Evolutionary conservation across 1,140 invertebrate species (phyloP).

Genomic region (Drosophila ohnishii): DNA sequence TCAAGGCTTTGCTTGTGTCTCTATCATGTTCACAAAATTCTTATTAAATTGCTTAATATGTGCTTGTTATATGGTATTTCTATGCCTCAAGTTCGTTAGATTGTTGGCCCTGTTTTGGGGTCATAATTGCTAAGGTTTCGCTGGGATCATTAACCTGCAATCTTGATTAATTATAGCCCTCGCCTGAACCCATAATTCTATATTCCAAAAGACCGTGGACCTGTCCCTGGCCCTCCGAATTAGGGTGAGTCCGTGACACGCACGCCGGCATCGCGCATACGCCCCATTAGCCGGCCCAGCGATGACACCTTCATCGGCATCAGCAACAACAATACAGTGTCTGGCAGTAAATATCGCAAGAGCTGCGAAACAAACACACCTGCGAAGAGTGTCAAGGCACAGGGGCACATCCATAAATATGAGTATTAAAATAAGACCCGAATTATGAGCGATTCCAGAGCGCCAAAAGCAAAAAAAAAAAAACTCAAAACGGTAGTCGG

Average conservation of each 20-base stretch:
- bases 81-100: background rate
- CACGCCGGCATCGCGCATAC: constrained; percentile 60
- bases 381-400: constrained; percentile 71
- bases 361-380: constrained; percentile 31
- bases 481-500: constrained; percentile 39
- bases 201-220: constrained; percentile 13
- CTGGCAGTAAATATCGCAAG: constrained; percentile 54
- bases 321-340: constrained; percentile 23
- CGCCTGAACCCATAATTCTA: constrained; percentile 19
- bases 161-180: constrained; percentile 18
- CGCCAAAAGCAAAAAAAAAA: constrained; percentile 4
- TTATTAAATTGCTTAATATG: constrained; percentile 17
- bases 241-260: constrained; percentile 54
- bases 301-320: constrained; percentile 42
- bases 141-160: constrained; percentile 33
- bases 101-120: constrained; percentile 25
- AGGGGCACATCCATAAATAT: constrained; percentile 36
- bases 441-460: constrained; percentile 36
- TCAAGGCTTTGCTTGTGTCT: constrained; percentile 7
- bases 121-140: constrained; percentile 6
- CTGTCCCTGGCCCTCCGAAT: constrained; percentile 24
- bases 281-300: constrained; percentile 47
- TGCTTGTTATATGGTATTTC: background rate
- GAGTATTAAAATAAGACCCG: constrained; percentile 23
- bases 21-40: constrained; percentile 15